Base-by-base conservation (phyloP, 1,140 invertebrate genomes). In the Tetramorium simillimum region DNA sequence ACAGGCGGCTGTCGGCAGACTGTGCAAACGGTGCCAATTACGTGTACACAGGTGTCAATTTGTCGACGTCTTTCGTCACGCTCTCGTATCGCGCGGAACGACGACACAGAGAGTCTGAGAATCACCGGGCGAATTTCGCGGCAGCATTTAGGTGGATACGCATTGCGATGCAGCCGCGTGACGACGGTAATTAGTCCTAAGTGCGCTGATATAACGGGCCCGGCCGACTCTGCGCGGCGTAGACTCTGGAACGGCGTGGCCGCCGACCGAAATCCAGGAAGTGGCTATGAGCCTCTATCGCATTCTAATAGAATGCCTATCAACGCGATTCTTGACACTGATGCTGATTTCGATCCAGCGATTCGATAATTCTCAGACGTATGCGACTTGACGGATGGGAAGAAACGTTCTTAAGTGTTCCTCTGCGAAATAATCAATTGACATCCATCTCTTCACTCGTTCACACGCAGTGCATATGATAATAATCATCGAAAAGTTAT, bases 11-110 rank as follows among this genome's bases (percentile, higher is more conserved):
- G 85, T 62, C 63, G 62, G 78, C 89, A 91, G 91, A 91, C 94
- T 95, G 94, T 88, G 90, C 92, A 94, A 95, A 94, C 91, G 93
- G 91, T 88, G 90, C 93, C 92, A 94, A 93, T 94, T 94, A 93
- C 90, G 91, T 94, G 89, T 90, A 92, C 92, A 94, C 93, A 94
- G 92, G 92, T 94, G 93, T 90, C 89, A 89, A 93, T 91, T 88
- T 86, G 86, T 89, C 58, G 73, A 69, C 18, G 73, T 46, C 24
- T 75, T 4, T 58, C 56, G 63, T 53, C 53, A 86, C 81, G 84
- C 89, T 89, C 70, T 90, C 80, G 21, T 60, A 37, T 49, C 62
- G 56, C 43, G 77, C 40, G 33, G 24, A 56, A 56, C 62, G 46
- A 0, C 53, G 58, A 65, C 33, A 10, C 14, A n/a, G 73, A n/a